These are phyloP conservation scores for Malthinus seriepunctatus DNA, from an alignment of 2,888 invertebrate species.

Conservation along the genomic window DNA sequence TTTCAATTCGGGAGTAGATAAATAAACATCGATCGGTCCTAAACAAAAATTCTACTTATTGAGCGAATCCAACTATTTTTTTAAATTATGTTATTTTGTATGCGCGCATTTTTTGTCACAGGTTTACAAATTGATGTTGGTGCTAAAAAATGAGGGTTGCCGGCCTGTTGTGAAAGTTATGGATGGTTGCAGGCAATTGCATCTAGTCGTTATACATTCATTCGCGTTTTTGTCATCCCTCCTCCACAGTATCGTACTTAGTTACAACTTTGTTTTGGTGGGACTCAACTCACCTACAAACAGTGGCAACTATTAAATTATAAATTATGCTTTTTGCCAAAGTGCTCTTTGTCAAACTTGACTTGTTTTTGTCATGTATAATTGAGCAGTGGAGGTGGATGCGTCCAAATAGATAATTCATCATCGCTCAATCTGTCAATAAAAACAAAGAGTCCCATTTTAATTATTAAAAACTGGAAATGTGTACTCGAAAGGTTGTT, in stretches of 20 bases:
- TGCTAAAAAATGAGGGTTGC: slow-evolving; percentile 36
- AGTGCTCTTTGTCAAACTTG: slow-evolving; percentile 23
- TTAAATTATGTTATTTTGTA: slow-evolving; percentile 17
- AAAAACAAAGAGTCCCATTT: slow-evolving; percentile 24
- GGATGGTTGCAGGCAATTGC: slow-evolving; percentile 37
- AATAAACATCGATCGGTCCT: neutral
- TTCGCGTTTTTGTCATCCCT: slow-evolving; percentile 28
- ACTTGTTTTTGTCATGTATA: slow-evolving; percentile 47
- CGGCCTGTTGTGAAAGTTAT: slow-evolving; percentile 32
- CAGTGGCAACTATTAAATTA: too few relatives aligned
- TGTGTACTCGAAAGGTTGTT: too few relatives aligned
- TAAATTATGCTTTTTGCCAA: slow-evolving; percentile 1
- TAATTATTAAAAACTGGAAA: neutral
- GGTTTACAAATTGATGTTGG: slow-evolving; percentile 36
- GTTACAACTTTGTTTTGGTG: too few relatives aligned
- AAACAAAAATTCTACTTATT: neutral
- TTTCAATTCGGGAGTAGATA: neutral
- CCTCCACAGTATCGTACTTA: slow-evolving; percentile 14
- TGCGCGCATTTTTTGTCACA: slow-evolving; percentile 18
- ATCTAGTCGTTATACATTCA: slow-evolving; percentile 32
- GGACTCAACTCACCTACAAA: too few relatives aligned
- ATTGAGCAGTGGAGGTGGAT: slow-evolving; percentile 47
- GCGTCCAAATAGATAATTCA: slow-evolving; percentile 50
- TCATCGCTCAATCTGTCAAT: slow-evolving; percentile 44
- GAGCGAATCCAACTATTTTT: slow-evolving; percentile 2